phyloP scores from a whole-genome alignment of 1,140 invertebrate genomes.

The Diorhabda carinulata region DNA sequence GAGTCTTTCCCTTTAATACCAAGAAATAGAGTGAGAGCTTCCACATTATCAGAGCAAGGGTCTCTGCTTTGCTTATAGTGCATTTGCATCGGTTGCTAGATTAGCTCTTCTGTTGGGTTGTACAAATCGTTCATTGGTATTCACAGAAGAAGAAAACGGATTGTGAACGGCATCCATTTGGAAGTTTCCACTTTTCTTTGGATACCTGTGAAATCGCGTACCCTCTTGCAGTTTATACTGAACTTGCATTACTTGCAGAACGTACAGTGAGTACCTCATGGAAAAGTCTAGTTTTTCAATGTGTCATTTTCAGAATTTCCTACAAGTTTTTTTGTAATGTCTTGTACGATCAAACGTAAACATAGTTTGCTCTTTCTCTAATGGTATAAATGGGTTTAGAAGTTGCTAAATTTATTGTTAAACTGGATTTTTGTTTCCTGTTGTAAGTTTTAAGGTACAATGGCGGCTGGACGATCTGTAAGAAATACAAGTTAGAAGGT shows the following conservation, averaged over 20 bases:
- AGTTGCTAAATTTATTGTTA: too few relatives aligned
- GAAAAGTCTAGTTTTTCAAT: not conserved
- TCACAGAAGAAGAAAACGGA: not conserved
- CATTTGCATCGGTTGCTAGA: constrained; percentile 39
- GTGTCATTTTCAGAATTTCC: too few relatives aligned
- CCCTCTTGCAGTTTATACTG: not conserved
- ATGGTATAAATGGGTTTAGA: too few relatives aligned
- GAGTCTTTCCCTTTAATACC: constrained; percentile 47
- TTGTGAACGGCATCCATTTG: too few relatives aligned
- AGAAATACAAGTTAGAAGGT: constrained; percentile 1
- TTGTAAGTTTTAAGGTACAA: not conserved
- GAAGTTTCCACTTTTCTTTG: not conserved
- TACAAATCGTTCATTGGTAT: constrained; percentile 32
- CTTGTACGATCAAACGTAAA: too few relatives aligned
- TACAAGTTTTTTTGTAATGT: too few relatives aligned
- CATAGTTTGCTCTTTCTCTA: too few relatives aligned
- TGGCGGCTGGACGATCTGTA: constrained; percentile 13
- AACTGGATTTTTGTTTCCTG: not conserved
- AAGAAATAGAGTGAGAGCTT: constrained; percentile 45
- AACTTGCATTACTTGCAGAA: constrained; percentile 6
- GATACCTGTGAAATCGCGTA: not conserved
- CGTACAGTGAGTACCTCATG: constrained; percentile 13
- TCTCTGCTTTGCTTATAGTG: constrained; percentile 45
- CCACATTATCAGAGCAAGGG: constrained; percentile 42
- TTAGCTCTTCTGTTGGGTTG: constrained; percentile 45